Base-by-base conservation (phyloP, 1,140 invertebrate species). In the Zaprionus lachaisei region DNA sequence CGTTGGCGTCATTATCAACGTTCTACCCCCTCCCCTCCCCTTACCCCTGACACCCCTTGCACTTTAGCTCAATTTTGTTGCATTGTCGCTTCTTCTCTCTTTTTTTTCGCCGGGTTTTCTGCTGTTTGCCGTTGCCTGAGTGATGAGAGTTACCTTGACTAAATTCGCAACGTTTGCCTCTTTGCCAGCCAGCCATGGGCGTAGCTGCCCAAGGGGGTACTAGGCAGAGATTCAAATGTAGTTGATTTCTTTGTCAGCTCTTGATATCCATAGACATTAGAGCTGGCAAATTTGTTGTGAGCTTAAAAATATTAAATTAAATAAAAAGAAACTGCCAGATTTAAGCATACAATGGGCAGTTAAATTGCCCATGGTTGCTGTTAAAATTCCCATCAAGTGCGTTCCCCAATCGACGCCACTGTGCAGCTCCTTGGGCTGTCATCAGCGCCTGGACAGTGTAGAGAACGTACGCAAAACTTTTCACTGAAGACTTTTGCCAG, bases 1-100 rank as follows among this genome's bases (percentile, higher is more conserved):
- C 76, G 49, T 77, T 62, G 66, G 70, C 79, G 60, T 81, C 82
- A 84, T 84, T 84, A 84, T 85, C 82, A 84, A 63, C 81, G 62
- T 37, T 57, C 37, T 57, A n/a, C 20, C 1, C 9, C n/a, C n/a
- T n/a, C n/a, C n/a, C n/a, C n/a, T n/a, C n/a, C n/a, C n/a, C n/a
- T n/a, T 57, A n/a, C 20, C 1, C 9, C 44, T 37, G 15, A 4
- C 22, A 4, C 31, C 17, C 31, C 2, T 62, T 64, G 15, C 61
- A 62, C 58, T 64, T 75, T 22, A 57, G 66, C 66, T 70, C 66
- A 75, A 70, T 70, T 70, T 75, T 71, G 73, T 63, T 65, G 58
- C 72, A 75, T 75, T 75, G 67, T 75, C 72, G 60, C 54, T 72
- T 60, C 66, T 60, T 67, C 55, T 15, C 55, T 15, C 14, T 41